Evolutionary conservation across 1,140 invertebrate genomes (phyloP), one percentile per base, ranked within the genome.

Genomic region (Hermetia illucens): DNA sequence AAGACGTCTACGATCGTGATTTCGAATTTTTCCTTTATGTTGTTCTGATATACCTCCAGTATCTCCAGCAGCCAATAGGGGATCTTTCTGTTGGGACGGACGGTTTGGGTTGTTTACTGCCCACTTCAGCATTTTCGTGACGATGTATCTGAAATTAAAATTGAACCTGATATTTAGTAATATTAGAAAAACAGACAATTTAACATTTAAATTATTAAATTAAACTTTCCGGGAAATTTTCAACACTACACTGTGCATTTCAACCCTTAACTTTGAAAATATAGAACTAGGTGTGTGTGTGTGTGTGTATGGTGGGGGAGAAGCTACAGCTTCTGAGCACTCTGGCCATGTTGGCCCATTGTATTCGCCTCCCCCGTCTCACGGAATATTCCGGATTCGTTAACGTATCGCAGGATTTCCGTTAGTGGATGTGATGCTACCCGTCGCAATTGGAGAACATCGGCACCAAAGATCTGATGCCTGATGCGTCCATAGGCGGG

Each of bases 81-180:
- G 22, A 16, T 22, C 24, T 21, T 12, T n/a, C 17, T 39, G 24
- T 22, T 41, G 20, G 25, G 51, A 54, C 30, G 46, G 51, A 15
- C 55, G 48, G 19, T 34, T 12, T 35, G 55, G 51, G 36, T 50
- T 46, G 38, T 55, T 55, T 21, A 59, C 51, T 36, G 57, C 52
- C 57, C 57, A 59, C 47, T 59, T 59, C 22, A 59, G 48, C 57
- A 59, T 59, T 34, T 45, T 54, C 35, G 8, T 13, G 8, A 27
- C 8, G 13, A 27, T 9, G 24, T 13, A 27, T 27, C 8, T 9
- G 24, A 27, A 27, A 27, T 8, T 9, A 9, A 27, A 27, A 27
- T 27, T 27, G 13, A 9, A 27, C 8, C 8, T 27, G 8, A 9
- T 27, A 8, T 27, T 8, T 9, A 27, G 13, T 27, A 8, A 9